Evolutionary conservation across 92 coral and sea anemone species (phyloP), one percentile per base, ranked within the genome.

Genomic region (Anthopleura xanthogrammica): DNA sequence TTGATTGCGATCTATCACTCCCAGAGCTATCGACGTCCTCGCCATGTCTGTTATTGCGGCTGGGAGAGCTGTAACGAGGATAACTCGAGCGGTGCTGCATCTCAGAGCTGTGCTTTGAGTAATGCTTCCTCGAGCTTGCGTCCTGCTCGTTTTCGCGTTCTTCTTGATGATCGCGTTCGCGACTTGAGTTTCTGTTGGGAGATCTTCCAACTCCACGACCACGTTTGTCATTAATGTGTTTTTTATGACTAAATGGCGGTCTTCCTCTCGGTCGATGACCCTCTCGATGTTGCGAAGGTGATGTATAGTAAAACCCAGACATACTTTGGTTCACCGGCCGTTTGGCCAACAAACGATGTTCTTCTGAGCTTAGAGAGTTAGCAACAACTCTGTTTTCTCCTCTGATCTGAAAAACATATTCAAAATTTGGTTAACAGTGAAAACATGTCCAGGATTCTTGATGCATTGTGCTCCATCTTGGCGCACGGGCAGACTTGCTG

Each of bases 281-380:
- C 75, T 94, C 98, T 50, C 95, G 87, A 79, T 91, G 94, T 75
- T 93, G 94, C 55, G 90, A 84, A 66, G 93, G 98, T 82, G 95
- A 83, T 73, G 97, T 75, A 82, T 88, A 94, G 87, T 82, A 94
- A 81, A 86, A 91, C 72, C 95, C 89, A 60, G 98, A 94, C 98
- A 94, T 94, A 43, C 76, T 89, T 71, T 85, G 93, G 76, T 80
- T 72, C 57, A 86, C 72, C 52, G 84, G 78, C 76, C 80, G 83
- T 81, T 88, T 89, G 46, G 77, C 73, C 54, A 84, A 79, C 42
- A 85, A 19, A 11, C 65, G 83, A 22, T 83, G 82, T 60, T 92
- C 95, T 81, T 91, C 95, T 76, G 92, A 92, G 46, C 90, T 94
- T 80, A 93, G 92, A 70, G 92, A 87, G 74, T 91, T 94, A 54